Evolutionary conservation across 2,797 vertebrate genomes (phyloP).

Genomic region (Cirrhinus mrigala): DNA sequence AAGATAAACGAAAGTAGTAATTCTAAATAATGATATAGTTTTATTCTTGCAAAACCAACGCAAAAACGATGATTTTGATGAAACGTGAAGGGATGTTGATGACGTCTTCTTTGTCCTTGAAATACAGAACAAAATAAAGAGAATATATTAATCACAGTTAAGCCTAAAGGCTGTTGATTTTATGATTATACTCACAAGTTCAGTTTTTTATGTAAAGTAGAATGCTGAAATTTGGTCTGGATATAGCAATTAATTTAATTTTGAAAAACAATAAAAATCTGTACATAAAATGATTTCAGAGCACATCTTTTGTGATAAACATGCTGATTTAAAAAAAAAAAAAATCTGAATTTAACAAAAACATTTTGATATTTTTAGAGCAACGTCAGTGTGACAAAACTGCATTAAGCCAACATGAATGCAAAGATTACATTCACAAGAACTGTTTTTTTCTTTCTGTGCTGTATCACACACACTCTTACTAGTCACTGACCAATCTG

Average conservation of each 20-base stretch:
- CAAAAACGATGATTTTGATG: background rate
- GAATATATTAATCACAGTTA: background rate
- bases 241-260: background rate
- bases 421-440: too few species aligned
- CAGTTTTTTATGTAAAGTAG: background rate
- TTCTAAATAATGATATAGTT: background rate
- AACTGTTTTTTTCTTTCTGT: too few species aligned
- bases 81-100: background rate
- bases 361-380: background rate
- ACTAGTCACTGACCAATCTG: background rate
- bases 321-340: background rate
- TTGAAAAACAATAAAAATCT: background rate
- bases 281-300: background rate
- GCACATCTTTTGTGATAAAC: background rate
- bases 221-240: background rate
- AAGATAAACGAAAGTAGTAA: background rate
- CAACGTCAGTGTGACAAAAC: background rate
- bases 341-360: background rate
- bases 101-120: constrained; percentile 9
- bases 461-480: too few species aligned
- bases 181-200: background rate
- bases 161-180: background rate
- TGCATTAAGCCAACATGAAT: too few species aligned
- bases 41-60: background rate
- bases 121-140: constrained; percentile 6